Evolutionary conservation across 2,113 vertebrate genomes (phyloP), one percentile per base, ranked within the genome.

Genomic region (Chaetops frenatus): DNA sequence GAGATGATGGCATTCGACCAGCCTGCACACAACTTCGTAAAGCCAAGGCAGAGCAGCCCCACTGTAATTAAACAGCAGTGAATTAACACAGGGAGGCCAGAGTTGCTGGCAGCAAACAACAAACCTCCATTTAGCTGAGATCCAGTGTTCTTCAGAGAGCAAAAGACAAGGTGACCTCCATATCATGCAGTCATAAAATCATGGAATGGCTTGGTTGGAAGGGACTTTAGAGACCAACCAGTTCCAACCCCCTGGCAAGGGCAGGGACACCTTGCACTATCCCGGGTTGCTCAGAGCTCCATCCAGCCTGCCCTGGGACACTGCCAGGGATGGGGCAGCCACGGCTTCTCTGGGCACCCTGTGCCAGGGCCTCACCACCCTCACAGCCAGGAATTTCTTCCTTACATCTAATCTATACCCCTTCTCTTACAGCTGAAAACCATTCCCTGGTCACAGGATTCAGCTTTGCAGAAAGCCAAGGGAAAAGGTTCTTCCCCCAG

Each of bases 1-100:
- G 2, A 48, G 24, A 60, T 6, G 21, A 67, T 1, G 8, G n/a
- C 35, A 10, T 20, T 44, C 0, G 0, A 56, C 7, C 45, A 80
- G 33, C 29, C 57, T 20, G 7, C 23, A 29, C 9, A 4, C 7
- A 38, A 10, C 51, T 67, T 24, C 6, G 7, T 22, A 36, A 76
- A 94, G 78, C 19, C 60, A n/a, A 67, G 9, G 40, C 51, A 61
- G 73, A 85, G 11, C 36, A 53, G 33, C 45, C 38, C 48, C 28
- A 1, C 12, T 74, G 44, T 21, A 33, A 87, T n/a, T 38, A 23
- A 87, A 33, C 18, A 69, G 61, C 73, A 76, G 25, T 12, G 28
- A 69, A 84, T 33, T 28, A 38, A 14, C 56, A 58, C 29, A 12
- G 65, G 35, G 81, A 83, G 25, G 22, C 9, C 64, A 78, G 40